Base-by-base conservation (phyloP, 2,113 vertebrate genomes). In the Leucopsar rothschildi region DNA sequence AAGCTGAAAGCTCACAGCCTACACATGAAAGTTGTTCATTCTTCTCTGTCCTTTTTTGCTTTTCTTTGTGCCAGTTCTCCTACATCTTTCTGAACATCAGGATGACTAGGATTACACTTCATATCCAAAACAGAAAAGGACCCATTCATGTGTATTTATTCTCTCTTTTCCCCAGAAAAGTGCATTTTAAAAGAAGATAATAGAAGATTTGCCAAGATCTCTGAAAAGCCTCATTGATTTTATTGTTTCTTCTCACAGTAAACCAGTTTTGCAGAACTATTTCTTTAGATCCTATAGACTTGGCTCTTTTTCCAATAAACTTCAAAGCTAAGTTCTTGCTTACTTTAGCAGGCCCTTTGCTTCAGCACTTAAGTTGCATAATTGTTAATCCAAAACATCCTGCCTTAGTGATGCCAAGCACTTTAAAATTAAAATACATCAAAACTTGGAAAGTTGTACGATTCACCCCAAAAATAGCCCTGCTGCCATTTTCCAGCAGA, bases 301-400 rank as follows among this genome's bases (percentile, higher is more conserved):
- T 91, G 59, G 70, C 61, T 85, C 29, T 76, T 92, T 85, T 82
- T 72, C 70, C 66, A 76, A 35, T 59, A 84, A 91, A 89, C 57
- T 84, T 96, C 86, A 95, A 97, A 89, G 78, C 1, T 25, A 89
- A 93, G 27, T 14, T 37, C 56, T 88, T 4, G 0, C 40, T 89
- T 78, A 66, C 49, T 95, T 92, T 44, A 85, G 59, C 61, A 84
- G 65, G 50, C 20, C 49, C 42, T 95, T 92, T 76, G 28, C 61
- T 95, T 85, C 86, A 76, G 61, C 81, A 72, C 59, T 89, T 49
- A 40, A 71, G 33, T 42, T 91, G 37, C 82, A 29, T 79, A 88
- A 91, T 91, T 86, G 83, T 61, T 93, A 84, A 90, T 84, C 82
- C 94, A 91, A 96, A 91, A 65, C 63, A 84, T 92, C 86, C 57